A percentile compares a stretch with the other conserved stretches of the same genome.
Evolutionary conservation across 1,140 invertebrate species (phyloP).

Genomic region (Drosophila murphyi): DNA sequence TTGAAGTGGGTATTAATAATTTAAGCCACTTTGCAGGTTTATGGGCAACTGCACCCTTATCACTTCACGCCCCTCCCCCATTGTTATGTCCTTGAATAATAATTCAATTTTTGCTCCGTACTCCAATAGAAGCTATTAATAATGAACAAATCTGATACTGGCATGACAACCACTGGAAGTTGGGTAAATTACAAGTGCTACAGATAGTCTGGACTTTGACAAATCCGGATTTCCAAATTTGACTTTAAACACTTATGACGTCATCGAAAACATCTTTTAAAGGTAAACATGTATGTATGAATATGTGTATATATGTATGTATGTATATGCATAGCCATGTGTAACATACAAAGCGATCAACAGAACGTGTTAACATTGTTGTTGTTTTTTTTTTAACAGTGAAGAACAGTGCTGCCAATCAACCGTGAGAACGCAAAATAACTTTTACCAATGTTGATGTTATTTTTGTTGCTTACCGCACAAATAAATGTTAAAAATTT

Average conservation of each 20-base stretch:
- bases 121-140: too few species aligned
- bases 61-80: too few species aligned
- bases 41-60: too few species aligned
- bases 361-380: neutral
- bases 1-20: too few species aligned
- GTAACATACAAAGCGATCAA: neutral
- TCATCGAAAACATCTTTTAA: neutral
- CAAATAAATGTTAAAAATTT: slow-evolving; percentile 94
- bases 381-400: slow-evolving; percentile 1
- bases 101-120: too few species aligned
- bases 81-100: too few species aligned
- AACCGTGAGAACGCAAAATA: neutral
- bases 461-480: slow-evolving; percentile 87
- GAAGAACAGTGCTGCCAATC: neutral
- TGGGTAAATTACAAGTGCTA: neutral
- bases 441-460: slow-evolving; percentile 13
- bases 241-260: neutral
- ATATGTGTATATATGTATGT: too few species aligned
- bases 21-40: neutral
- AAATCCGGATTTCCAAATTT: neutral
- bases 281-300: neutral
- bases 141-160: neutral
- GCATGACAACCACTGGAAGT: neutral
- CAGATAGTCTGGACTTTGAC: neutral
- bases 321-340: too few species aligned